A percentile compares a stretch with the other conserved stretches of the same genome.
Conservation (phyloP, 1,140 invertebrate species). For the Drosophila jambulina region DNA sequence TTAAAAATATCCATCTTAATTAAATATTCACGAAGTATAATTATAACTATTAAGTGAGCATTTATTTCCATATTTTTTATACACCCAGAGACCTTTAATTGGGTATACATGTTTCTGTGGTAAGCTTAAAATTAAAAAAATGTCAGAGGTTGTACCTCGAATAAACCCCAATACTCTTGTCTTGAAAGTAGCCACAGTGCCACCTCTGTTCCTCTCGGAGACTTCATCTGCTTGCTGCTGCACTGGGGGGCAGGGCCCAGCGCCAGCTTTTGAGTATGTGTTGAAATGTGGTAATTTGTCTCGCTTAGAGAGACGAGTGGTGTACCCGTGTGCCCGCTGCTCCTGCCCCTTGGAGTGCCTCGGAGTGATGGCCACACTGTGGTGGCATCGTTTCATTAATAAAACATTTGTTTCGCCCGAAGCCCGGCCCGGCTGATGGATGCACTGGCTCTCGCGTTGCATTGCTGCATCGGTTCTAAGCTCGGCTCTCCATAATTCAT, state of each 20-base stretch:
- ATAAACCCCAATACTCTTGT: too few species aligned
- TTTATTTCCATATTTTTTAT: too few species aligned
- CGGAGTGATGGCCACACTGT: constrained; percentile 54
- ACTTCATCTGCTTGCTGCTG: constrained; percentile 18
- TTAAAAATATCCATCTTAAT: neutral
- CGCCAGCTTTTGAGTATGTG: constrained; percentile 78
- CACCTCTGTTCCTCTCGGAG: neutral
- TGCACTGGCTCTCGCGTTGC: constrained; percentile 15
- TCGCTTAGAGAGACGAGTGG: constrained; percentile 74
- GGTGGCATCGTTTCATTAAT: constrained; percentile 72
- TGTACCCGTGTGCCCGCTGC: constrained; percentile 27
- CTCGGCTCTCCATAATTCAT: constrained; percentile 74
- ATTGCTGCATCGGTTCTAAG: constrained; percentile 35
- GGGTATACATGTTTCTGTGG: too few species aligned
- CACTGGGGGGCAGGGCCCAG: constrained; percentile 52
- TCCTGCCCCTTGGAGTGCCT: constrained; percentile 1
- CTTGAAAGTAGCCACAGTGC: constrained; percentile 1
- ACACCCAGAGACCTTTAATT: too few species aligned
- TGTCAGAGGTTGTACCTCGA: too few species aligned
- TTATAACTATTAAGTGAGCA: too few species aligned
- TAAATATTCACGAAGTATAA: too few species aligned
- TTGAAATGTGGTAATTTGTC: constrained; percentile 84
- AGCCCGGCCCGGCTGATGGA: constrained; percentile 36
- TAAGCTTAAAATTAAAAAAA: too few species aligned
- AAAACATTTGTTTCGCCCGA: constrained; percentile 77